Percentiles rank a stretch among this genome's conserved stretches.
Evolutionary conservation across 2,797 vertebrate species (phyloP).

Genomic region (Hypotaenidia okinawae): DNA sequence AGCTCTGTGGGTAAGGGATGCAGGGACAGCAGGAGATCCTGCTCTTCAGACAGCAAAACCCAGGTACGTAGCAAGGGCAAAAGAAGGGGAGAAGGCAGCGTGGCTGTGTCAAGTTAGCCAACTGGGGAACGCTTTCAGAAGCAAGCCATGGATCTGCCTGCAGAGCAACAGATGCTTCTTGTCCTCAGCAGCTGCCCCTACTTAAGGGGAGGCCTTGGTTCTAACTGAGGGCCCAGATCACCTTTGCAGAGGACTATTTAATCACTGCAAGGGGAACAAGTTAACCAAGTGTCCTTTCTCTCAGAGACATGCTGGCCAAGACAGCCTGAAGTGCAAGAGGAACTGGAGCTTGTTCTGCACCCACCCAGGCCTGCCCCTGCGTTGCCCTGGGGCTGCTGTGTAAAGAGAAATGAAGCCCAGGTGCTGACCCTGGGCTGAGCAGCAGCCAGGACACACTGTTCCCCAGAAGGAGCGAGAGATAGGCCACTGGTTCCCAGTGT

Average conservation of each 20-base stretch:
- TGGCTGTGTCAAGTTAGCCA: not conserved
- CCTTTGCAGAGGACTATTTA: not conserved
- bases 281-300: not conserved
- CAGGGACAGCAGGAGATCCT: not conserved
- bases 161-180: not conserved
- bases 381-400: not conserved
- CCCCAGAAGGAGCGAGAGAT: not conserved
- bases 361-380: not conserved
- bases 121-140: not conserved
- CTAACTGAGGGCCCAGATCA: not conserved
- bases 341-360: not conserved
- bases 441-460: not conserved
- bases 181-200: not conserved
- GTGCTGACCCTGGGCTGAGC: fast-evolving
- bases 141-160: fast-evolving
- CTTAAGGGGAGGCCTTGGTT: not conserved
- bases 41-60: not conserved
- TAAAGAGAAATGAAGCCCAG: not conserved
- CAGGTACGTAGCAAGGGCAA: not conserved
- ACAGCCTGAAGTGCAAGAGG: not conserved
- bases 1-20: not conserved
- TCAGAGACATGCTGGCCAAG: not conserved
- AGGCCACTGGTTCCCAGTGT: not conserved
- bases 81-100: not conserved
- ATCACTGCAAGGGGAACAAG: not conserved